Conservation (phyloP, 2,113 vertebrate genomes). For the Labeo catla region DNA sequence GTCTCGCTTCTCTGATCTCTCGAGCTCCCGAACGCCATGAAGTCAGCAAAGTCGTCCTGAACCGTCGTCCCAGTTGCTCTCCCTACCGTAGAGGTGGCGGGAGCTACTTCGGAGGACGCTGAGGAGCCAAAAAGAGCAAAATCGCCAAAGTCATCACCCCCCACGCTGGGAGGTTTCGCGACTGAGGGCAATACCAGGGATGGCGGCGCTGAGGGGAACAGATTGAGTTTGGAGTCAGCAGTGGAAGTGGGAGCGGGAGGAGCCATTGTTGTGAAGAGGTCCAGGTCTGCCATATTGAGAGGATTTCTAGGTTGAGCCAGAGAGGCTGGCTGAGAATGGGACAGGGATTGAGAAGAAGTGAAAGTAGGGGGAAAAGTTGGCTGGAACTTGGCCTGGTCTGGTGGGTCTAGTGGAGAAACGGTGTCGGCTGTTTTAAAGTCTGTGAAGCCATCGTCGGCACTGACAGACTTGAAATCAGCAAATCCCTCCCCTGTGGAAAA, state of each 20-base stretch:
- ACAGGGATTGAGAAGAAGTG: slow-evolving; percentile 80
- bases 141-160: slow-evolving; percentile 90
- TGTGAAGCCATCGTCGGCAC: slow-evolving; percentile 91
- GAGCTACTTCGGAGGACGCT: slow-evolving; percentile 67
- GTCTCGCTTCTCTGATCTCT: slow-evolving; percentile 70
- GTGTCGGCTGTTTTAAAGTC: slow-evolving; percentile 98
- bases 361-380: slow-evolving; percentile 80
- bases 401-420: slow-evolving; percentile 89
- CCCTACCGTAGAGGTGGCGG: slow-evolving; percentile 57
- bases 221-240: slow-evolving; percentile 67
- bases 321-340: slow-evolving; percentile 70
- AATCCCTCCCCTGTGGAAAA: slow-evolving; percentile 86
- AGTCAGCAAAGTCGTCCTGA: slow-evolving; percentile 97
- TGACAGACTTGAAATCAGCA: slow-evolving; percentile 89
- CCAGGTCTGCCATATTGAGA: slow-evolving; percentile 90
- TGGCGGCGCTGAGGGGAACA: slow-evolving; percentile 67
- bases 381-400: slow-evolving; percentile 87
- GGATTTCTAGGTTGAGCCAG: slow-evolving; percentile 79
- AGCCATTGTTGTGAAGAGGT: slow-evolving; percentile 87
- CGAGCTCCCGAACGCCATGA: slow-evolving; percentile 89
- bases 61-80: slow-evolving; percentile 66
- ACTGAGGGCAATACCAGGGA: slow-evolving; percentile 69
- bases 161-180: slow-evolving; percentile 72
- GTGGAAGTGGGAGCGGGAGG: slow-evolving; percentile 60
- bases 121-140: slow-evolving; percentile 91